Evolutionary conservation across 2,113 vertebrate genomes (phyloP).

Genomic region (Pelvicachromis taeniatus): DNA sequence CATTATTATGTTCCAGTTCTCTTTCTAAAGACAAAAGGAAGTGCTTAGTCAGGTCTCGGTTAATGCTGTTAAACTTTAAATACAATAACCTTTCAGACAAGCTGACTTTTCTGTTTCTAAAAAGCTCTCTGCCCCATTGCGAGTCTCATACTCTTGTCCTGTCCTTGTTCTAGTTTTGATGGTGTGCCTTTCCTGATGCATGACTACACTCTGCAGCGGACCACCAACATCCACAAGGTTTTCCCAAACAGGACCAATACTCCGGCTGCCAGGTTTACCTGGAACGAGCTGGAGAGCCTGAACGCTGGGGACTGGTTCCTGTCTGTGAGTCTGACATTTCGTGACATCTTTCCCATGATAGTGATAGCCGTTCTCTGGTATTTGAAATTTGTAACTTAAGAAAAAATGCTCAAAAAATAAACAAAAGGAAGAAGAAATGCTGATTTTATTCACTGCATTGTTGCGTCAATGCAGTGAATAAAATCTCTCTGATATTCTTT

Average conservation of each 20-base stretch:
- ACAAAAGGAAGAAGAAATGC: not conserved
- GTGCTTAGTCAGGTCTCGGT: not conserved
- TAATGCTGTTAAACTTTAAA: fast-evolving
- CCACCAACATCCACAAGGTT: slow-evolving; percentile 80
- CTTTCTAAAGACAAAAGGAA: not conserved
- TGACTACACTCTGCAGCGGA: slow-evolving; percentile 80
- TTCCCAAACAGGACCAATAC: slow-evolving; percentile 63
- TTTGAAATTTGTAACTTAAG: not conserved
- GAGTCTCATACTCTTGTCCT: not conserved
- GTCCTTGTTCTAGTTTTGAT: slow-evolving; percentile 73
- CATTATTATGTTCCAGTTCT: not conserved
- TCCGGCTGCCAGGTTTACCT: slow-evolving; percentile 71
- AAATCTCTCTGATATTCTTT: not conserved
- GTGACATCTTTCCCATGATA: not conserved
- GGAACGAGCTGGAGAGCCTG: slow-evolving; percentile 76
- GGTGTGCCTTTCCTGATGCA: slow-evolving; percentile 92
- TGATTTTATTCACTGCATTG: not conserved
- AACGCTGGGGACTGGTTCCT: slow-evolving; percentile 90
- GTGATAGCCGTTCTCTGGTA: not conserved
- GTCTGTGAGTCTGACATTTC: slow-evolving; percentile 50
- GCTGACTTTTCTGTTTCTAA: not conserved
- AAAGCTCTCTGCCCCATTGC: fast-evolving
- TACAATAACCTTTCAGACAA: fast-evolving
- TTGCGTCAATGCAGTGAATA: no score
- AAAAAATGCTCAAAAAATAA: not conserved